phyloP scores from a whole-genome alignment of 2,113 vertebrate species.

The Ceyx margarethae region DNA sequence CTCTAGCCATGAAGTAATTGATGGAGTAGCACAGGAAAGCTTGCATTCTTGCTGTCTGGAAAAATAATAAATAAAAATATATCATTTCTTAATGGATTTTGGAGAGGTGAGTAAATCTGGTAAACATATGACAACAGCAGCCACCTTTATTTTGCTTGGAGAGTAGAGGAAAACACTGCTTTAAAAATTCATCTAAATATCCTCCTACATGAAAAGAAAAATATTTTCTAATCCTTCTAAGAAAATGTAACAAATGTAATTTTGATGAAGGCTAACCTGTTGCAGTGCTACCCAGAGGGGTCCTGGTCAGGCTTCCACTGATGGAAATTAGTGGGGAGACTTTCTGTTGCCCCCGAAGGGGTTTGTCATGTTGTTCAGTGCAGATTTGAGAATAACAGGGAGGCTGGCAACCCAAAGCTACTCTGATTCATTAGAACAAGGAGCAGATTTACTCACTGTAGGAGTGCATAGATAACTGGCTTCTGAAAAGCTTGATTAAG shows the following conservation, averaged over 20 bases:
- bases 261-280: not conserved
- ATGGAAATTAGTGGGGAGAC: not conserved
- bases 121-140: conserved; percentile 27
- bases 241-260: not conserved
- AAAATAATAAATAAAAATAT: conserved; percentile 46
- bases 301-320: not conserved
- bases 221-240: not conserved
- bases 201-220: not conserved
- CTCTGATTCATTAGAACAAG: not conserved
- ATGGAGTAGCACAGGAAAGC: conserved; percentile 32
- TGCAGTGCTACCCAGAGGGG: not conserved
- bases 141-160: not conserved
- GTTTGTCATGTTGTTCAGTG: not conserved
- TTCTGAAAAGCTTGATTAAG: not conserved
- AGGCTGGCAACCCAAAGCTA: not conserved
- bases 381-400: not conserved
- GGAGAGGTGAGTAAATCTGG: conserved; percentile 24
- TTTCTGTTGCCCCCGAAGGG: not conserved
- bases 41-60: conserved; percentile 32
- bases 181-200: conserved; percentile 25
- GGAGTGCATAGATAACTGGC: not conserved
- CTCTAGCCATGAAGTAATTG: conserved; percentile 36
- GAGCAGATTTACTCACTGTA: not conserved
- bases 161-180: conserved; percentile 1
- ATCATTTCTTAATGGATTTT: conserved; percentile 48